A percentile compares a stretch with the other conserved stretches of the same genome.
Conservation (phyloP, 2,113 vertebrate genomes). For the Gymnarchus niloticus region DNA sequence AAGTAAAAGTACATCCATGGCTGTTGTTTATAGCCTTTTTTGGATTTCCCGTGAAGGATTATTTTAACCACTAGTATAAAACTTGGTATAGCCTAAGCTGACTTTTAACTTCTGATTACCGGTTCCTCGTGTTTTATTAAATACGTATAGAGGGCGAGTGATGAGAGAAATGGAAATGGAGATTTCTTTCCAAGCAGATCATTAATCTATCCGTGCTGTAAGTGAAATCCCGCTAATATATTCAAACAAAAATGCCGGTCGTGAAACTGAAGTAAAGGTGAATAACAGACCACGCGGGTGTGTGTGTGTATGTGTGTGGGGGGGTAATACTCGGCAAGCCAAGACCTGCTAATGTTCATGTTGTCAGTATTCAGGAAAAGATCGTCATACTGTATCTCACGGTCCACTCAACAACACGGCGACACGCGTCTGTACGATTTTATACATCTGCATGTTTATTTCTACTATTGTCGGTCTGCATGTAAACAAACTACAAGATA, state of each 20-base stretch:
- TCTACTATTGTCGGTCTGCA: background rate
- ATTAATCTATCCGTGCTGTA: background rate
- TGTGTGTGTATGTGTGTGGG: background rate
- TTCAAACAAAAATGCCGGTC: background rate
- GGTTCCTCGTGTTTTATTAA: background rate
- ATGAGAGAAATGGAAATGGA: background rate
- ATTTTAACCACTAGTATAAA: background rate
- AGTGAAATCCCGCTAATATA: too few species aligned
- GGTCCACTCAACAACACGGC: background rate
- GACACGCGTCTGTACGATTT: background rate
- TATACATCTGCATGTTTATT: background rate
- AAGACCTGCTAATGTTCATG: background rate
- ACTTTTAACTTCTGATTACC: background rate
- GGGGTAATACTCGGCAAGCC: background rate
- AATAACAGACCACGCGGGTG: background rate
- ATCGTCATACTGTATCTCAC: background rate
- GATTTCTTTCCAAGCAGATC: background rate
- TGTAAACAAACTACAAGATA: background rate
- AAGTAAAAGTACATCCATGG: background rate
- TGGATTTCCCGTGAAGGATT: background rate
- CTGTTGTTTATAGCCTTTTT: background rate
- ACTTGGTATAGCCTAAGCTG: background rate
- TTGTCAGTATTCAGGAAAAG: background rate
- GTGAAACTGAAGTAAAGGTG: background rate
- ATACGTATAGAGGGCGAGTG: background rate